These are phyloP conservation scores for Azemiops feae DNA, from an alignment of 2,113 vertebrate species.

Conservation along the genomic window DNA sequence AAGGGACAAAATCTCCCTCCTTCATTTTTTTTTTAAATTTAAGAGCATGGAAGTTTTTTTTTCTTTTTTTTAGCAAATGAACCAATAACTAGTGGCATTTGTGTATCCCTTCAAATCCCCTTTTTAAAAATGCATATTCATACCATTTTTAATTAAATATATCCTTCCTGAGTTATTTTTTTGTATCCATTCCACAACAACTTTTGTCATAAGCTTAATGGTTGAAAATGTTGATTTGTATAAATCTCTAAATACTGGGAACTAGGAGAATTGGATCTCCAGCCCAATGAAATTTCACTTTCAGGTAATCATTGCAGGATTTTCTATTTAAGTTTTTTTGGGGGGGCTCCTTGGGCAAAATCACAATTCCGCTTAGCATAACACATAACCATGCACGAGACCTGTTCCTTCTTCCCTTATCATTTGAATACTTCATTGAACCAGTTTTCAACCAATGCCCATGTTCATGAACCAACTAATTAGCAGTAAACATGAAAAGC, in stretches of 20 bases:
- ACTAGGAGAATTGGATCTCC: background rate
- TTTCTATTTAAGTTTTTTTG: background rate
- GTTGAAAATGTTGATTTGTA: background rate
- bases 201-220: background rate
- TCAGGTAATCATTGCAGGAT: background rate
- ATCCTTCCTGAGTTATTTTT: background rate
- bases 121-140: background rate
- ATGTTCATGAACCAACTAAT: background rate
- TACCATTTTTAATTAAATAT: background rate
- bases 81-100: background rate
- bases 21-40: background rate
- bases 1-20: background rate
- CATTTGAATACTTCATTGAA: background rate
- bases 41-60: background rate
- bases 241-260: background rate
- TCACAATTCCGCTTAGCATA: background rate
- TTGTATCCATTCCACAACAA: background rate
- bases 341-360: background rate
- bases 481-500: background rate
- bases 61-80: background rate
- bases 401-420: background rate
- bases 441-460: background rate
- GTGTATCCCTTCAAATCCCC: background rate
- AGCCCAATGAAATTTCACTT: background rate
- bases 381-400: background rate